Conservation (phyloP, 2,888 invertebrate genomes). For the Apamea sordens region DNA sequence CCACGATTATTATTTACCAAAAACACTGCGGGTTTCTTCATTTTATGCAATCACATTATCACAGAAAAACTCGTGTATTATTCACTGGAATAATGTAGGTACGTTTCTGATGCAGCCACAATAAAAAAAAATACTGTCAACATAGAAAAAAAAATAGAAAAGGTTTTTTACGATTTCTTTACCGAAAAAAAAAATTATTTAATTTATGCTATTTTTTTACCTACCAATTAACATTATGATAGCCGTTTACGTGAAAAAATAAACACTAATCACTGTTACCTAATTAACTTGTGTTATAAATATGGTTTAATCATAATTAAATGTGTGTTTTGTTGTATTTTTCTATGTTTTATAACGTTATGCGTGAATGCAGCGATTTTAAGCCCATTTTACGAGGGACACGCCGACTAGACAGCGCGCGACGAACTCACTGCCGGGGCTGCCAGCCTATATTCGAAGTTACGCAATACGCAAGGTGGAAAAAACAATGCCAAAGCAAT, state of each 20-base stretch:
- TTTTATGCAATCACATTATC: constrained; percentile 46
- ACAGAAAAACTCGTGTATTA: constrained; percentile 33
- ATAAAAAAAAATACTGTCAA: constrained; percentile 29
- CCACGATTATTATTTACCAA: constrained; percentile 77
- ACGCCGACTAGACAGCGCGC: constrained; percentile 76
- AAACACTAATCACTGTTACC: constrained; percentile 69
- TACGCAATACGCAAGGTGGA: constrained; percentile 63
- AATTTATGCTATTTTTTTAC: constrained; percentile 55
- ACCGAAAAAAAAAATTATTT: constrained; percentile 11
- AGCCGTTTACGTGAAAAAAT: constrained; percentile 61
- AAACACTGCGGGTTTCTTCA: constrained; percentile 65
- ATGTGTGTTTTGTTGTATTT: constrained; percentile 67
- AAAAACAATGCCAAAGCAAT: constrained; percentile 47
- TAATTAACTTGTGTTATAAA: constrained; percentile 83
- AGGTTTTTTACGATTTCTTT: constrained; percentile 6
- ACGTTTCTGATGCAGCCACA: constrained; percentile 16
- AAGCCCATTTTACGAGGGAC: constrained; percentile 77
- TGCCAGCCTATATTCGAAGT: constrained; percentile 67
- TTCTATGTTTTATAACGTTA: constrained; percentile 77
- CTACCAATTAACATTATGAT: constrained; percentile 63
- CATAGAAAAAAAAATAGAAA: constrained; percentile 23
- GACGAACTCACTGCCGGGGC: constrained; percentile 78
- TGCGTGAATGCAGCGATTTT: constrained; percentile 73
- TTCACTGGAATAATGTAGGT: constrained; percentile 31
- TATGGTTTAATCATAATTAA: constrained; percentile 79